Percentiles rank a stretch among this genome's conserved stretches.
These are phyloP conservation scores for Muscicapa comitata DNA, from an alignment of 2,797 vertebrate genomes.

Conservation along the genomic window DNA sequence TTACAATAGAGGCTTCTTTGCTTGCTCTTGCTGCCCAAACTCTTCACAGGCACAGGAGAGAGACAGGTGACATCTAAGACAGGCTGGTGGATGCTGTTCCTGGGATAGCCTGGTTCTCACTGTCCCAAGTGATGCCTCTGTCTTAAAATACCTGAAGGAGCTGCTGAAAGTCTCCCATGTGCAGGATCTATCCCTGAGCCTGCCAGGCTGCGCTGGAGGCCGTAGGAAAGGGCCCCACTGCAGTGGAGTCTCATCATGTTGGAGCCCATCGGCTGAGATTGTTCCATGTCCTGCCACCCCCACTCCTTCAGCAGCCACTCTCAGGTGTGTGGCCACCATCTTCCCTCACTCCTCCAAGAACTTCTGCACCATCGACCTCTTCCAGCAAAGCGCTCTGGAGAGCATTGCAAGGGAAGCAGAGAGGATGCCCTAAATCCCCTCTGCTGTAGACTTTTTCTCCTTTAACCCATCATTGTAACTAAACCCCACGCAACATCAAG, in stretches of 20 bases:
- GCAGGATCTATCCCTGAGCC: not conserved
- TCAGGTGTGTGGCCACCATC: not conserved
- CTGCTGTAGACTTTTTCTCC: not conserved
- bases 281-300: not conserved
- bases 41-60: not conserved
- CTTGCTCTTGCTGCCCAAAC: not conserved
- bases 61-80: not conserved
- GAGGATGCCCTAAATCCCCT: not conserved
- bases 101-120: not conserved
- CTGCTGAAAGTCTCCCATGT: not conserved
- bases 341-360: not conserved
- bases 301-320: not conserved
- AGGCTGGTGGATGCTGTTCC: not conserved
- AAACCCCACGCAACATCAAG: not conserved
- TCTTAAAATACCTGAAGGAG: not conserved
- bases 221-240: not conserved
- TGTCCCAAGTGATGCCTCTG: fast-evolving
- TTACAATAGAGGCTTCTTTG: not conserved
- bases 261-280: not conserved
- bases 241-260: not conserved
- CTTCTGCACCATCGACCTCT: not conserved
- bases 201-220: not conserved
- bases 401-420: not conserved
- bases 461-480: not conserved
- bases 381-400: not conserved